Base-by-base conservation (phyloP, 2,113 vertebrate genomes). In the Origma solitaria region DNA sequence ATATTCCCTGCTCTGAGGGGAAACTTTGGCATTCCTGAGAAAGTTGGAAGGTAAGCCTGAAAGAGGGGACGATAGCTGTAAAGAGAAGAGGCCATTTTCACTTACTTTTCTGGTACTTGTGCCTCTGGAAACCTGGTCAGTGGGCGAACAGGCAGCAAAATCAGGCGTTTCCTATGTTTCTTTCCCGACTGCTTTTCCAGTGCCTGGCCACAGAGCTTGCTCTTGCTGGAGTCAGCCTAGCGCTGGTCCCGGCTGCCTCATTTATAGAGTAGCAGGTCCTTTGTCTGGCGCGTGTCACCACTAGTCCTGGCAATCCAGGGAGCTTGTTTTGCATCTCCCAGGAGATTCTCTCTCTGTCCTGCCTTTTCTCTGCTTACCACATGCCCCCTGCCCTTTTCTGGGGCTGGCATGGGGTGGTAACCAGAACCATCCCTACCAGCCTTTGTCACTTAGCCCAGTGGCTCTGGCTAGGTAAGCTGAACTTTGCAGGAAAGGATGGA, bases 211-310 rank as follows among this genome's bases (percentile, higher is more conserved):
- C 91, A 42, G 87, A 82, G 54, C 71, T 77, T 31, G 37, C 66
- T 97, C n/a, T 51, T 15, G 15, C 92, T 44, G 65, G 82, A 95
- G 78, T 90, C 95, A 93, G 95, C 66, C 71, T 77, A 51, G 71
- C 10, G 12, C 92, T 58, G 38, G 86, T 87, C 94, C 72, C 80
- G 72, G 92, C 96, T 82, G 94, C 83, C 81, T 94, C 96, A 97
- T 99, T 99, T 99, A 99, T 99, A 99, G 97, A 96, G 96, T 97
- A 70, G 92, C 96, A 96, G 92, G 90, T 97, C 97, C 98, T 98
- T 98, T 98, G 98, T 98, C 97, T 98, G 98, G 98, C 98, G 98
- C 98, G 97, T 98, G 97, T 97, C 97, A 97, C 95, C 92, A 97
- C 97, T 97, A 96, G 98, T 95, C 88, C 95, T 60, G 57, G 96